A percentile compares a stretch with the other conserved stretches of the same genome.
These are phyloP conservation scores for Andrena bucephala DNA, from an alignment of 2,888 invertebrate species.

Conservation along the genomic window DNA sequence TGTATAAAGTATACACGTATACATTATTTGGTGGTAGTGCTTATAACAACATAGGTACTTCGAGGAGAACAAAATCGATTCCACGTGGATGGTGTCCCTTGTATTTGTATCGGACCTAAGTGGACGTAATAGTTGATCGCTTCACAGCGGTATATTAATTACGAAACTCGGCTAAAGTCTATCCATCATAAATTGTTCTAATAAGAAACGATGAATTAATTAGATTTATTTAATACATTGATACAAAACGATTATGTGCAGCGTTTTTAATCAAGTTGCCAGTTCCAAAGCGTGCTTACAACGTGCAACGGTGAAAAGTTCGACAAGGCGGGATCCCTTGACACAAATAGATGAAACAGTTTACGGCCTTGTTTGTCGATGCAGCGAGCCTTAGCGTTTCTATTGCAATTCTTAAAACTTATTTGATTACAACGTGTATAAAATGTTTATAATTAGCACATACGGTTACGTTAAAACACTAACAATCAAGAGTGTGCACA, in stretches of 20 bases:
- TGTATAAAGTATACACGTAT: too few relatives aligned
- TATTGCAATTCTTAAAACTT: background rate
- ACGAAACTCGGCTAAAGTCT: slow-evolving; percentile 23
- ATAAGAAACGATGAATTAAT: slow-evolving; percentile 40
- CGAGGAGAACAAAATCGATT: background rate
- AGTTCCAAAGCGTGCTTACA: background rate
- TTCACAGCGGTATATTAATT: slow-evolving; percentile 55
- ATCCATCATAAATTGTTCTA: background rate
- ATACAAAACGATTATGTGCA: slow-evolving; percentile 7
- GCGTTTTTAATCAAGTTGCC: background rate
- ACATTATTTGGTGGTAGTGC: too few relatives aligned
- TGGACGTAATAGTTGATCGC: slow-evolving; percentile 28
- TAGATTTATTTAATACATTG: background rate
- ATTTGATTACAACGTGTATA: background rate
- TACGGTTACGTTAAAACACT: too few relatives aligned
- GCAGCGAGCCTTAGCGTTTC: background rate
- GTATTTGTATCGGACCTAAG: slow-evolving; percentile 1
- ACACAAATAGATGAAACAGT: slow-evolving; percentile 26
- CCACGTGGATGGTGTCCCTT: background rate
- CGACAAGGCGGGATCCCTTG: slow-evolving; percentile 21
- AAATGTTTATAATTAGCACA: too few relatives aligned
- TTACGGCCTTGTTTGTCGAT: background rate
- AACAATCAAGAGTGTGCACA: too few relatives aligned
- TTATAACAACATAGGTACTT: too few relatives aligned
- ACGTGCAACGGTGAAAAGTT: background rate